A percentile compares a stretch with the other conserved stretches of the same genome.
Conservation (phyloP, 2,888 invertebrate genomes). For the Brachylomia viminalis region DNA sequence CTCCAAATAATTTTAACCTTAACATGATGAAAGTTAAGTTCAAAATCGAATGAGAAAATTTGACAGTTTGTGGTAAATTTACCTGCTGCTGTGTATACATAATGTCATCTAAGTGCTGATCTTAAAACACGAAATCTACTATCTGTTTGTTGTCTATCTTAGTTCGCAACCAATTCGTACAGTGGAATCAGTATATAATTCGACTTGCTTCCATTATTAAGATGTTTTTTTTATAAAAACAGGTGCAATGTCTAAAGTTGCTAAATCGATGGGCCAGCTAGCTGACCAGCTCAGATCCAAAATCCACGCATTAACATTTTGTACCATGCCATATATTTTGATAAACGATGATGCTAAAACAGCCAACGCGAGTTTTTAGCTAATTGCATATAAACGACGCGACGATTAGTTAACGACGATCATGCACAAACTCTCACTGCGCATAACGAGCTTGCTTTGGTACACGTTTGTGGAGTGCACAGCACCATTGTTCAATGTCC, state of each 20-base stretch:
- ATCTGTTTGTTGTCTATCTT: no score
- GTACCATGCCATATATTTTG: neutral
- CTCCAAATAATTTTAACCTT: no score
- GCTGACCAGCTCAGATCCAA: neutral
- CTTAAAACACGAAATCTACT: neutral
- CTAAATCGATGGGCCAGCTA: neutral
- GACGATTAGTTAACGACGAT: constrained; percentile 32
- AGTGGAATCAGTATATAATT: neutral
- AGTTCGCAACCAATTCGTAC: no score
- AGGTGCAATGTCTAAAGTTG: neutral
- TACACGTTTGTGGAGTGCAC: constrained; percentile 68
- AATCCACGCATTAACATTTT: neutral
- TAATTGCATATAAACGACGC: constrained; percentile 16
- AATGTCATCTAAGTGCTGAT: neutral
- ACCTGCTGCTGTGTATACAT: no score
- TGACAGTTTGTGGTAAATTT: no score
- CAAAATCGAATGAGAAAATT: no score
- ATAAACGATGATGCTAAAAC: neutral
- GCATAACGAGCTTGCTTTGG: constrained; percentile 25
- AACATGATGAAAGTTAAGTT: no score
- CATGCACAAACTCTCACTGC: constrained; percentile 32
- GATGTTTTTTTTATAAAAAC: neutral
- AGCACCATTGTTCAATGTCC: constrained; percentile 77
- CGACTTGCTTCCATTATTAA: neutral
- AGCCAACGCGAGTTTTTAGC: neutral